Conservation (phyloP, 1,140 invertebrate genomes). For the Telenomus remus region DNA sequence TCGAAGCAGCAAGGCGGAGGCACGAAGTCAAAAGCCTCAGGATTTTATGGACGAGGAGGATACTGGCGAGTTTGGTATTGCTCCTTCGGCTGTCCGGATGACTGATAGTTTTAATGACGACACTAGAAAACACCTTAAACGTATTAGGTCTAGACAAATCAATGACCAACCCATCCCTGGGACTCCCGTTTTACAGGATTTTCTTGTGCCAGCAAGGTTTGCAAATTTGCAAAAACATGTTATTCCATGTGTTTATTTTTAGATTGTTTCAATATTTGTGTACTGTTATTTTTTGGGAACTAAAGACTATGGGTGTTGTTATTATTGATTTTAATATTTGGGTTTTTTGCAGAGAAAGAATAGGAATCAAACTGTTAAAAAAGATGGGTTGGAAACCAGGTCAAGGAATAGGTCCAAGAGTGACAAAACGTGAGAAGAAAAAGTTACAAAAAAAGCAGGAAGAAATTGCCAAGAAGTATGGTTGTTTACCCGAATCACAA, state of each 20-base stretch:
- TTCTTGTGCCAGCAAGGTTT: constrained; percentile 85
- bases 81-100: constrained; percentile 87
- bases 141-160: constrained; percentile 70
- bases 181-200: constrained; percentile 84
- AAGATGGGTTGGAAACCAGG: constrained; percentile 94
- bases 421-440: constrained; percentile 79
- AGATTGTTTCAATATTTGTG: not conserved
- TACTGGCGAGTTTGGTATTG: constrained; percentile 95
- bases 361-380: constrained; percentile 89
- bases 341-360: constrained; percentile 81
- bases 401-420: constrained; percentile 89
- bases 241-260: constrained; percentile 12
- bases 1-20: constrained; percentile 79
- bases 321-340: constrained; percentile 34
- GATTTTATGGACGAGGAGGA: constrained; percentile 99
- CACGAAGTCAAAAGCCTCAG: constrained; percentile 81
- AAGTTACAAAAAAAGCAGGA: constrained; percentile 64
- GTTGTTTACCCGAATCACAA: constrained; percentile 78
- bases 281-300: too few relatives aligned
- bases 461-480: constrained; percentile 80
- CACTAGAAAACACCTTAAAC: constrained; percentile 75
- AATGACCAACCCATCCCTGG: constrained; percentile 86
- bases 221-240: constrained; percentile 1
- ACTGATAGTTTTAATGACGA: constrained; percentile 82
- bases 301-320: too few relatives aligned